A percentile compares a stretch with the other conserved stretches of the same genome.
phyloP scores from a whole-genome alignment of 2,888 invertebrate species.

The Aphelenchoides bicaudatus region DNA sequence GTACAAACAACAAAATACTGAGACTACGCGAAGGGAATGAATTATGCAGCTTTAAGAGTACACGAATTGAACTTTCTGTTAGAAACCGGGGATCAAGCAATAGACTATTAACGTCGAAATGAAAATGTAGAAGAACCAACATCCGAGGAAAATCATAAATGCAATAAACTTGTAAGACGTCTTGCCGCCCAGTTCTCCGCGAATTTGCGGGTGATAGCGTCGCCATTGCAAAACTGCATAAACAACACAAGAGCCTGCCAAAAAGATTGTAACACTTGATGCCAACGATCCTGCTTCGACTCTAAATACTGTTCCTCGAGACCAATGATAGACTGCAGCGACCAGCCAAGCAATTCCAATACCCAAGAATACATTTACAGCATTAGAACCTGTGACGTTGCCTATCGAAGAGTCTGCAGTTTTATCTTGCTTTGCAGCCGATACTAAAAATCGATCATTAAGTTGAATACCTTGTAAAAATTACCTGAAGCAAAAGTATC shows the following conservation, averaged over 20 bases:
- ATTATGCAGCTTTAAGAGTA: no score
- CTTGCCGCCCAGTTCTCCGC: conserved; percentile 85
- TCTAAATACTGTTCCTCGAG: conserved; percentile 52
- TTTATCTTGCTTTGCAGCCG: conserved; percentile 92
- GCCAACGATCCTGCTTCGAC: conserved; percentile 81
- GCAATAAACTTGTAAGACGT: conserved; percentile 73
- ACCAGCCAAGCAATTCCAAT: conserved; percentile 66
- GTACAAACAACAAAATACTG: no score
- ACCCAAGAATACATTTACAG: conserved; percentile 86
- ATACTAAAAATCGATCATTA: conserved; percentile 94
- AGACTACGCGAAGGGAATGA: no score
- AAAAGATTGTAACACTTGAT: conserved; percentile 93
- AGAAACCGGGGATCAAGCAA: conserved; percentile 76
- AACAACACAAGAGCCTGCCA: conserved; percentile 79
- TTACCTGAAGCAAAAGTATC: conserved; percentile 66
- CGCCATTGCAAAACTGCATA: conserved; percentile 77
- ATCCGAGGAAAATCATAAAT: conserved; percentile 73
- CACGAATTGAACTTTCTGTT: no score
- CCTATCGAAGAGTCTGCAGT: conserved; percentile 91
- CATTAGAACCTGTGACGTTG: conserved; percentile 97
- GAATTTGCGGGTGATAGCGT: conserved; percentile 57
- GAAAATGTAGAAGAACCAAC: conserved; percentile 80
- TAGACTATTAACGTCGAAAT: conserved; percentile 92
- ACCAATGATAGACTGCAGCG: conserved; percentile 54
- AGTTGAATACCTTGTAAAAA: conserved; percentile 10